phyloP scores from a whole-genome alignment of 2,797 vertebrate genomes.

The Sebastes elongatus region DNA sequence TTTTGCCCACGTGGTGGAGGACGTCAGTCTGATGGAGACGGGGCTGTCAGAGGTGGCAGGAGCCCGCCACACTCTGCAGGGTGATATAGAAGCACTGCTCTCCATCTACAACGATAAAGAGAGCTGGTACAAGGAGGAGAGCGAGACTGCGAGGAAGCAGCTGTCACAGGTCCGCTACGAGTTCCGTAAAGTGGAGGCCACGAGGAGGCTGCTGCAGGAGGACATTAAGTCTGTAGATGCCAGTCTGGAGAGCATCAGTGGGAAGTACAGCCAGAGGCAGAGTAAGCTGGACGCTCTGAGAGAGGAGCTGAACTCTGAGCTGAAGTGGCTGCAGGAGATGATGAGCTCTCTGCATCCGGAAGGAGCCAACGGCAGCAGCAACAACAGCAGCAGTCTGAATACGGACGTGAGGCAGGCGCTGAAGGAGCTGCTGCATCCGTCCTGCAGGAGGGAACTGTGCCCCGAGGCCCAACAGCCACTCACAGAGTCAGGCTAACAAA shows the following conservation, averaged over 20 bases:
- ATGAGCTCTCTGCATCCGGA: slow-evolving; percentile 79
- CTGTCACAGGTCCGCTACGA: slow-evolving; percentile 89
- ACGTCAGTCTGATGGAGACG: slow-evolving; percentile 77
- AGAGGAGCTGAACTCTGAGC: slow-evolving; percentile 85
- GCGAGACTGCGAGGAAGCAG: slow-evolving; percentile 80
- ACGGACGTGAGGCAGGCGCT: slow-evolving; percentile 80
- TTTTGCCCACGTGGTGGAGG: slow-evolving; percentile 86
- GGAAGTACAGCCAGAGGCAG: slow-evolving; percentile 82
- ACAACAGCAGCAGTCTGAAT: slow-evolving; percentile 68
- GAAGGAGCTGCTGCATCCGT: slow-evolving; percentile 81
- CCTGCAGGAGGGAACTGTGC: slow-evolving; percentile 77
- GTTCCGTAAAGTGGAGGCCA: slow-evolving; percentile 84
- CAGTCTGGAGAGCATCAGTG: slow-evolving; percentile 71
- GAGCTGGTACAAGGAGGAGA: slow-evolving; percentile 90
- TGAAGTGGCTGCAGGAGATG: slow-evolving; percentile 87
- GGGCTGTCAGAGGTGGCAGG: slow-evolving; percentile 74
- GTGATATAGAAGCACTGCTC: slow-evolving; percentile 87
- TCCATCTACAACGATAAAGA: slow-evolving; percentile 91
- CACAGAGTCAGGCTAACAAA: slow-evolving; percentile 64
- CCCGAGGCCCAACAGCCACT: slow-evolving; percentile 72
- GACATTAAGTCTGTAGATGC: slow-evolving; percentile 80
- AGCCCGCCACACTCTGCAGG: slow-evolving; percentile 80
- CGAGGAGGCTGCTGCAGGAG: slow-evolving; percentile 83
- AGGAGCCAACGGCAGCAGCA: slow-evolving; percentile 52
- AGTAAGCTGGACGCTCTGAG: slow-evolving; percentile 83